These are phyloP conservation scores for Pantherophis alleghaniensis DNA, from an alignment of 2,797 vertebrate species.

Conservation along the genomic window DNA sequence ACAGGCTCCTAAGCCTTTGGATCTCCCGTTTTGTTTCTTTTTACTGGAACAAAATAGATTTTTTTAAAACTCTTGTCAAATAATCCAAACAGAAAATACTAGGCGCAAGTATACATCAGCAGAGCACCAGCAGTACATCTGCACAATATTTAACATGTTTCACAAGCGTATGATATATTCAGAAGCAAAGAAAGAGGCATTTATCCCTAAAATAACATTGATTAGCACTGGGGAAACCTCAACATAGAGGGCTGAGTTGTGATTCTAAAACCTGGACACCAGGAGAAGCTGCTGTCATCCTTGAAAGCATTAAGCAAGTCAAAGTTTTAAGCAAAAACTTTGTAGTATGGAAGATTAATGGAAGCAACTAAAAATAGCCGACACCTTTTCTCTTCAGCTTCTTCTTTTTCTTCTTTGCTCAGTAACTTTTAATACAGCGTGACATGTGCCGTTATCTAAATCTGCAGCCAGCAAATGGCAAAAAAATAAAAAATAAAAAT, in stretches of 20 bases:
- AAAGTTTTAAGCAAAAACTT: not conserved
- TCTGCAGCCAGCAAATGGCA: not conserved
- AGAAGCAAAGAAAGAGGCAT: not conserved
- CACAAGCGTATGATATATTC: not conserved
- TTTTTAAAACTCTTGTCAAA: not conserved
- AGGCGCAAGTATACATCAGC: not conserved
- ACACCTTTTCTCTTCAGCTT: not conserved
- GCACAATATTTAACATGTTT: not conserved
- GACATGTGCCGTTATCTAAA: not conserved
- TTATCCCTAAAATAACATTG: not conserved
- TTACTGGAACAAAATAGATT: not conserved
- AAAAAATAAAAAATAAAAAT: not conserved
- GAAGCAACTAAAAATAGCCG: not conserved
- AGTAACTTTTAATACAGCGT: not conserved
- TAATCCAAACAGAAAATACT: not conserved
- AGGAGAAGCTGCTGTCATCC: not conserved
- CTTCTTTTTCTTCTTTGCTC: not conserved
- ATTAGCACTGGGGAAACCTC: not conserved
- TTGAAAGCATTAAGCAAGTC: not conserved
- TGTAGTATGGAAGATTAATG: not conserved
- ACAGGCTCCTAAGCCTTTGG: not conserved
- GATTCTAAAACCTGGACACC: conserved; percentile 19
- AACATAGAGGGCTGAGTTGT: not conserved
- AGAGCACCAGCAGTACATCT: not conserved
- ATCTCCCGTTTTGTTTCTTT: not conserved